Conservation (phyloP, 2,888 invertebrate species). For the Diaphora mendica region DNA sequence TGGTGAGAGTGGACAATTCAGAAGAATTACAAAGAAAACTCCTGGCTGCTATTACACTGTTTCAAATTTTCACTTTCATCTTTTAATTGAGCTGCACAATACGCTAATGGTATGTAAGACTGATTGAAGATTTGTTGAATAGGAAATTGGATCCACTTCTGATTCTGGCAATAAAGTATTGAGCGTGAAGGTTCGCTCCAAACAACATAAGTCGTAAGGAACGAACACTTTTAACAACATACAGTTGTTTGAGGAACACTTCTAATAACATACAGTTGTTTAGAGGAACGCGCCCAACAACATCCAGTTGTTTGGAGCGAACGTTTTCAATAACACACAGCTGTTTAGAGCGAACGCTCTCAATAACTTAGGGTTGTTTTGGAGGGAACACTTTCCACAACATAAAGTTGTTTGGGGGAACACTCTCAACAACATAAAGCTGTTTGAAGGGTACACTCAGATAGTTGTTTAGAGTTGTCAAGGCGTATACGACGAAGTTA, state of each 20-base stretch:
- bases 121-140: slow-evolving; percentile 59
- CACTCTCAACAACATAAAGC: background rate
- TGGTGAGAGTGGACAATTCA: slow-evolving; percentile 38
- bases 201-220: background rate
- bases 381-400: background rate
- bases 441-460: background rate
- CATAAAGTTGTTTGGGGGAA: background rate
- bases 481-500: slow-evolving; percentile 6
- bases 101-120: slow-evolving; percentile 74
- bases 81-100: slow-evolving; percentile 53
- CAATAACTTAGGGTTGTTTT: background rate
- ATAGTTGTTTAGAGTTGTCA: background rate
- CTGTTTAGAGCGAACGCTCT: background rate
- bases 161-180: slow-evolving; percentile 17
- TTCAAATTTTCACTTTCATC: slow-evolving; percentile 35
- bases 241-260: background rate
- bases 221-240: no score
- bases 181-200: background rate
- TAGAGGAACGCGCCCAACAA: background rate
- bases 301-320: background rate
- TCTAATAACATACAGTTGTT: no score
- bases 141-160: slow-evolving; percentile 17
- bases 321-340: no score
- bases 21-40: background rate
- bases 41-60: background rate